Conservation (phyloP, 2,797 vertebrate species). For the Iguana delicatissima region DNA sequence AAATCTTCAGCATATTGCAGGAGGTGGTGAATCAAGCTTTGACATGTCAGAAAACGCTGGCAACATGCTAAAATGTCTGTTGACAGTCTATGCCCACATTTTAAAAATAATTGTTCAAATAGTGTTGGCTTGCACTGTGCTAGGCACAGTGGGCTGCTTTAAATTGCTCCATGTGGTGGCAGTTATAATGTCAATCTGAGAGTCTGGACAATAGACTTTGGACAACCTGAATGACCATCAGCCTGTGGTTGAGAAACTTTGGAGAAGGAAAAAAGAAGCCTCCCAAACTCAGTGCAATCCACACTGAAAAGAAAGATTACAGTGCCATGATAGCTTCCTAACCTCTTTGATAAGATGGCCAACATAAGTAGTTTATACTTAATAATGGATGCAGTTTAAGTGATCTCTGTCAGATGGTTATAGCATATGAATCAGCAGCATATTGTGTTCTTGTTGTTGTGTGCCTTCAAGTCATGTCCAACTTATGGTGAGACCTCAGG, state of each 20-base stretch:
- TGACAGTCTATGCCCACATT: neutral
- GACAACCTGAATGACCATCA: no score
- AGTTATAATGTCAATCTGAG: neutral
- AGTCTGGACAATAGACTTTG: no score
- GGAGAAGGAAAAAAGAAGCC: no score
- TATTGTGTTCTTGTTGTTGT: no score
- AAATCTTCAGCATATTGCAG: neutral
- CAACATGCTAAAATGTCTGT: neutral
- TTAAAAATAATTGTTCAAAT: neutral
- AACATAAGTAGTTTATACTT: neutral
- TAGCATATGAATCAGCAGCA: neutral
- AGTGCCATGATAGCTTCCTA: neutral
- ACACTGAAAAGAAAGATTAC: neutral
- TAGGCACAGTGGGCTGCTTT: neutral
- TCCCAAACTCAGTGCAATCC: no score
- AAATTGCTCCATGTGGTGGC: neutral
- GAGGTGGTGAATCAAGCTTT: neutral
- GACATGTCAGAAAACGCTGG: neutral
- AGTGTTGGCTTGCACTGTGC: neutral
- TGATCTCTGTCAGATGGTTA: neutral
- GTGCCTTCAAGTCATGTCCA: no score
- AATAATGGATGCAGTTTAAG: neutral
- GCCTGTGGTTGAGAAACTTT: no score
- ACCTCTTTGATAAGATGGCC: neutral
- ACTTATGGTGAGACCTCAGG: no score